Evolutionary conservation across 2,797 vertebrate species (phyloP).

Genomic region (Microctenopoma stevenorrisi): DNA sequence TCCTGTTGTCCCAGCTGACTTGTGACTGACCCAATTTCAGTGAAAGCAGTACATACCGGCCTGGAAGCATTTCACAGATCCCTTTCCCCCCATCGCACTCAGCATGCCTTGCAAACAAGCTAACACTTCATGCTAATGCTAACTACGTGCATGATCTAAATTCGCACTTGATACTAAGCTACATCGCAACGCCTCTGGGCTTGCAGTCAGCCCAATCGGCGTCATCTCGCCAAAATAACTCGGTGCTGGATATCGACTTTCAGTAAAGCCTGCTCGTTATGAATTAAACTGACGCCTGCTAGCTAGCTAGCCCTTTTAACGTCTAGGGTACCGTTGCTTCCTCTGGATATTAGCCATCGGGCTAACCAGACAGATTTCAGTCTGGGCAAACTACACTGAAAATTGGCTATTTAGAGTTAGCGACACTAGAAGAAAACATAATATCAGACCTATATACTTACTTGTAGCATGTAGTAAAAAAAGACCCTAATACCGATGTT

Average conservation of each 20-base stretch:
- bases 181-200: accelerated
- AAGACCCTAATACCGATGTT: slow-evolving; percentile 19
- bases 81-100: slow-evolving; percentile 33
- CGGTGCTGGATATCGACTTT: too few species aligned
- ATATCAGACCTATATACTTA: slow-evolving; percentile 45
- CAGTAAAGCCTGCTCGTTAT: neutral
- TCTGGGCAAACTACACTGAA: slow-evolving; percentile 12
- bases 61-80: slow-evolving; percentile 28
- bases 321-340: slow-evolving; percentile 39
- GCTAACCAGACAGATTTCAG: slow-evolving; percentile 63
- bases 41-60: slow-evolving; percentile 38
- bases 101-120: slow-evolving; percentile 49
- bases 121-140: slow-evolving; percentile 43
- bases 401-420: neutral
- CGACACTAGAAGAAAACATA: neutral
- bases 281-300: slow-evolving; percentile 37
- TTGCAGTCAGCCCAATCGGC: neutral
- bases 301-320: slow-evolving; percentile 40
- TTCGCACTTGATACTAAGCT: neutral
- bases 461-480: slow-evolving; percentile 40
- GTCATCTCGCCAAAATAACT: too few species aligned
- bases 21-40: slow-evolving; percentile 66
- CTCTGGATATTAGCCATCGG: slow-evolving; percentile 57
- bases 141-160: slow-evolving; percentile 2
- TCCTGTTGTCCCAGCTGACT: slow-evolving; percentile 52